Base-by-base conservation (phyloP, 2,888 invertebrate genomes). In the Diachrysia chrysitis region DNA sequence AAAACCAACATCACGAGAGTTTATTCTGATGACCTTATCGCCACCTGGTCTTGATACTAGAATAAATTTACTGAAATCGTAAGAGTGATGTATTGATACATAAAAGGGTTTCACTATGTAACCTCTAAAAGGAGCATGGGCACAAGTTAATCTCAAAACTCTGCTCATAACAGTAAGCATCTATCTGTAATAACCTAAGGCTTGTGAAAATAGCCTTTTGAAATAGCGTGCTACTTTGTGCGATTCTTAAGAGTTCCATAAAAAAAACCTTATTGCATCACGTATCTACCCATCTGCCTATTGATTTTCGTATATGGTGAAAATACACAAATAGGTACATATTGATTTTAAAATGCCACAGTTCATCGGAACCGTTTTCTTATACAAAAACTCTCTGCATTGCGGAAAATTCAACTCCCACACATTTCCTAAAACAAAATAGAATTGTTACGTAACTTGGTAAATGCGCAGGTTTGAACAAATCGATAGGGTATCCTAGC, bases 1-100 rank as follows among this genome's bases (percentile, higher is more conserved):
- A 90, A 92, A 92, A 87, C 84, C 86, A 87, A 83, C 79, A 65
- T 72, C 57, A 77, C 64, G 73, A 75, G 85, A 82, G 79, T 91
- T 92, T 91, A 63, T 83, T 83, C 70, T 78, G 60, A 65, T 66
- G 61, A 71, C 53, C 66, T 78, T 37, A 17, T 51, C 48, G 58
- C 10, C 35, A 67, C 56, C 69, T 64, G 67, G 51, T 70, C 64
- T 68, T 46, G 37, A 23, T 17, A 16, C 63, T 32, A 14, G 21
- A 17, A 61, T 32, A 51, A 51, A 51, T 51, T 21, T 19, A 19
- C 48, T 19, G 12, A 21, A 0, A 48, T 19, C 17, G n/a, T 5
- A 9, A 46, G 19, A 19, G 19, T 48, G 48, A 48, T 48, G 48
- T 19, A 10, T 1, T 48, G 1, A 2, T 42, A 42, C 42, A n/a